These are phyloP conservation scores for Macrotus californicus DNA, from an alignment of 2,113 vertebrate genomes.

Conservation along the genomic window DNA sequence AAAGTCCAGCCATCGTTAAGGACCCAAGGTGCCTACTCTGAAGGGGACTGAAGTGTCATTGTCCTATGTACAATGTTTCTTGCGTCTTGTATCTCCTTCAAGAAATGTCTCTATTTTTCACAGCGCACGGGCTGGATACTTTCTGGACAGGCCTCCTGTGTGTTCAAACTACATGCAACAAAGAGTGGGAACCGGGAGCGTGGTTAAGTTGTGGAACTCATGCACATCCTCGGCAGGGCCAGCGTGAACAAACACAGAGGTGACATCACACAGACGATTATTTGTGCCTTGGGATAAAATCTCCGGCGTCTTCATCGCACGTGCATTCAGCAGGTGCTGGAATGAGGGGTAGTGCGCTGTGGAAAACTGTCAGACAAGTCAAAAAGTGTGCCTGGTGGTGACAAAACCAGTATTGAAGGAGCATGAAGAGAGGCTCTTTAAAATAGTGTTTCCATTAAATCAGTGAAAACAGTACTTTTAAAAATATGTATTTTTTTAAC, in stretches of 20 bases:
- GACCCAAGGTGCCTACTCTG: too few species aligned
- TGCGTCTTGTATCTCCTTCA: too few species aligned
- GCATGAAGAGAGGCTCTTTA: background rate
- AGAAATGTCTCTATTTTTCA: too few species aligned
- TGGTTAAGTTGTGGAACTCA: background rate
- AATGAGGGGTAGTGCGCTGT: background rate
- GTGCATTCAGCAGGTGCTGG: background rate
- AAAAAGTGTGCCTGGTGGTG: background rate
- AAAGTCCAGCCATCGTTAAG: too few species aligned
- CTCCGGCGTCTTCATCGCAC: background rate
- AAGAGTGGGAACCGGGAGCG: background rate
- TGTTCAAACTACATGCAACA: background rate
- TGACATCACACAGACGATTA: background rate
- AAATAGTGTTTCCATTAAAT: background rate
- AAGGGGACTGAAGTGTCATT: too few species aligned
- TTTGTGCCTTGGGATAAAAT: background rate
- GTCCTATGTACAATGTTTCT: too few species aligned
- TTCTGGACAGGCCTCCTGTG: too few species aligned
- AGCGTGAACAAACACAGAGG: background rate
- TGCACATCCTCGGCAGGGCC: background rate
- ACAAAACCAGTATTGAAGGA: background rate
- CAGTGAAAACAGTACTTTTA: conserved; percentile 7
- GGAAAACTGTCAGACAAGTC: background rate
- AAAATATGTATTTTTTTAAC: background rate
- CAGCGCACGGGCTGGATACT: too few species aligned